These are phyloP conservation scores for Hyperopisus bebe DNA, from an alignment of 2,113 vertebrate species.

Conservation along the genomic window DNA sequence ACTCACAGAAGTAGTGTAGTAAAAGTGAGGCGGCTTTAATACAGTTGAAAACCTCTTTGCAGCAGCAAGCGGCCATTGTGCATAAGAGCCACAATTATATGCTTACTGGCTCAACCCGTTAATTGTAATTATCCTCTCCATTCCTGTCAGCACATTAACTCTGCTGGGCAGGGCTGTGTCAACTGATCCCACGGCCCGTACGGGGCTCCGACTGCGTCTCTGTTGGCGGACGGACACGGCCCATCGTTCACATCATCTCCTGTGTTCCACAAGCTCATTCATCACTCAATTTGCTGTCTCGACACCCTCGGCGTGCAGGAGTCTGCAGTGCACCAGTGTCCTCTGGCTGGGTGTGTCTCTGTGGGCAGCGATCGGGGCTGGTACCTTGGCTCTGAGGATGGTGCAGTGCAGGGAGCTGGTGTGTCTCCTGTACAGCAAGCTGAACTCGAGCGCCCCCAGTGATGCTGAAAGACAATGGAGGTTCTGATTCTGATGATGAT, in stretches of 20 bases:
- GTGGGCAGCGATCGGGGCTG: not conserved
- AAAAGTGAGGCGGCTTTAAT: not conserved
- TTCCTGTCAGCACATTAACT: not conserved
- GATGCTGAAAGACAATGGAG: slow-evolving; percentile 44
- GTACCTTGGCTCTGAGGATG: slow-evolving; percentile 58
- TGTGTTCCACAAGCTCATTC: not conserved
- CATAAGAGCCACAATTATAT: not conserved
- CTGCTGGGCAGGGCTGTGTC: not conserved
- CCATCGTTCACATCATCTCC: not conserved
- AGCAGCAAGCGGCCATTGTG: not conserved
- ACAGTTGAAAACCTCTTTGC: not conserved
- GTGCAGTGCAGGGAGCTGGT: slow-evolving; percentile 61
- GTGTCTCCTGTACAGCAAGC: slow-evolving; percentile 53
- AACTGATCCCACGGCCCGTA: not conserved
- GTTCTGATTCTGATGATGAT: not conserved
- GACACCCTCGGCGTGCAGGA: not conserved
- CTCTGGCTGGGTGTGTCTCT: not conserved
- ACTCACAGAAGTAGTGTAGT: not conserved
- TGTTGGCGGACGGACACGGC: not conserved
- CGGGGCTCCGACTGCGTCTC: not conserved
- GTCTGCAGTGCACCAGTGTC: not conserved
- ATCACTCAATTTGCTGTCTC: not conserved
- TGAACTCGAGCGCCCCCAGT: slow-evolving; percentile 63
- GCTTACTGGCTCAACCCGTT: not conserved
- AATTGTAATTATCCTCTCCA: slow-evolving; percentile 7